Percentiles rank a stretch among this genome's conserved stretches.
These are phyloP conservation scores for Caradrina clavipalpis DNA, from an alignment of 2,888 invertebrate genomes.

Conservation along the genomic window DNA sequence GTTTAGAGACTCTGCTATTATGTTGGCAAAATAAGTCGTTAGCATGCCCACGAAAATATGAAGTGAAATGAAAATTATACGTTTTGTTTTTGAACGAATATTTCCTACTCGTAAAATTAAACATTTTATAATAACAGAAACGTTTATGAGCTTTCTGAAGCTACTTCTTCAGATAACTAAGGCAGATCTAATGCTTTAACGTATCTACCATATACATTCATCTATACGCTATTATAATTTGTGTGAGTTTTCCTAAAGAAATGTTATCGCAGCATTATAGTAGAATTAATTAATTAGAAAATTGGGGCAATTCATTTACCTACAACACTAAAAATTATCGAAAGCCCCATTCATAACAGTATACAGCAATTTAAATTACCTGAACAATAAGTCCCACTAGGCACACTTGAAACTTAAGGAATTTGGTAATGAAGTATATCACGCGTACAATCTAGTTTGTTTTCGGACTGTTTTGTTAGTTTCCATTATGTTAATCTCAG, in stretches of 20 bases:
- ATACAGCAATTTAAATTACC: conserved; percentile 32
- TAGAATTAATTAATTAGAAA: conserved; percentile 8
- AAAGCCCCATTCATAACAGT: conserved; percentile 23
- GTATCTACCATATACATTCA: no score
- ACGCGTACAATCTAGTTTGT: conserved; percentile 67
- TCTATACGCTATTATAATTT: neutral
- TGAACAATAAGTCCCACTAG: conserved; percentile 1
- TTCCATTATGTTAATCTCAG: conserved; percentile 81
- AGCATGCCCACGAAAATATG: conserved; percentile 25
- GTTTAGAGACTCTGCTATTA: conserved; percentile 19
- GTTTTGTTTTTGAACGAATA: neutral
- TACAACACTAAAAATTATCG: conserved; percentile 16
- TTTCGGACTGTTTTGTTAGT: conserved; percentile 76
- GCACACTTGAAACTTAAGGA: conserved; percentile 53
- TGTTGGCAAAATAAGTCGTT: conserved; percentile 24
- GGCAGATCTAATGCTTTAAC: neutral
- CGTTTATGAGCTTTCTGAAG: neutral
- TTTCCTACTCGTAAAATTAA: neutral
- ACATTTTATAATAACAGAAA: neutral
- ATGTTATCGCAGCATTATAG: neutral
- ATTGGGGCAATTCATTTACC: neutral
- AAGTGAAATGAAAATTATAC: conserved; percentile 9
- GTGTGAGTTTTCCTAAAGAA: neutral
- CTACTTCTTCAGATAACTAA: neutral
- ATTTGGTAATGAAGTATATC: conserved; percentile 66